A percentile compares a stretch with the other conserved stretches of the same genome.
Conservation (phyloP, 2,113 vertebrate genomes). For the Corythornis cristatus region DNA sequence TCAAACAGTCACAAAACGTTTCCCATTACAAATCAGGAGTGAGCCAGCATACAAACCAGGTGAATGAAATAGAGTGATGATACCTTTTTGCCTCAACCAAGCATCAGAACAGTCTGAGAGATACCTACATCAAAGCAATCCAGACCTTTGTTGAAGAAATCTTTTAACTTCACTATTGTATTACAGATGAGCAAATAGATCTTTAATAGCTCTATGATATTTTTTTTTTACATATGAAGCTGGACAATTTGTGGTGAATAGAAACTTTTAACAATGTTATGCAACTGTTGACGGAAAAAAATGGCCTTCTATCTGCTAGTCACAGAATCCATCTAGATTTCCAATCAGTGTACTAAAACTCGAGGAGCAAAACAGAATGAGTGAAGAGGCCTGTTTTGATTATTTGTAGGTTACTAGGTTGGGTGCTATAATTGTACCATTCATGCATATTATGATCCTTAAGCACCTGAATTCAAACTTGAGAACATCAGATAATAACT, state of each 20-base stretch:
- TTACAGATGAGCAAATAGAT: neutral
- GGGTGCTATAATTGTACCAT: neutral
- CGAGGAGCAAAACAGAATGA: neutral
- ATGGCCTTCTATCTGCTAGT: neutral
- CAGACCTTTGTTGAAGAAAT: neutral
- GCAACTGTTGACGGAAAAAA: neutral
- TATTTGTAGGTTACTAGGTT: neutral
- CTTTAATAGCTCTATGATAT: fast-evolving
- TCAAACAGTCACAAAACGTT: neutral
- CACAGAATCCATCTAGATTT: neutral
- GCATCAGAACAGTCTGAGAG: neutral
- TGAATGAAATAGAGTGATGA: neutral
- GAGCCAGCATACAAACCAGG: neutral
- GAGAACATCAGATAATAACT: no score
- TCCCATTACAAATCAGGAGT: neutral
- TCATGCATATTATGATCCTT: neutral
- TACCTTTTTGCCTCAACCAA: neutral
- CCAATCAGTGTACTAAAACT: neutral
- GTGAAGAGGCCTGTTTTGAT: neutral
- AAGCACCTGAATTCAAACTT: neutral
- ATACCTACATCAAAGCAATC: neutral
- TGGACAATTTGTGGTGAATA: no score
- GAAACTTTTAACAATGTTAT: neutral
- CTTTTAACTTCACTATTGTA: neutral
- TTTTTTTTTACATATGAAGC: no score